A percentile compares a stretch with the other conserved stretches of the same genome.
Evolutionary conservation across 2,797 vertebrate genomes (phyloP).

Genomic region (Enteromius treurensis): DNA sequence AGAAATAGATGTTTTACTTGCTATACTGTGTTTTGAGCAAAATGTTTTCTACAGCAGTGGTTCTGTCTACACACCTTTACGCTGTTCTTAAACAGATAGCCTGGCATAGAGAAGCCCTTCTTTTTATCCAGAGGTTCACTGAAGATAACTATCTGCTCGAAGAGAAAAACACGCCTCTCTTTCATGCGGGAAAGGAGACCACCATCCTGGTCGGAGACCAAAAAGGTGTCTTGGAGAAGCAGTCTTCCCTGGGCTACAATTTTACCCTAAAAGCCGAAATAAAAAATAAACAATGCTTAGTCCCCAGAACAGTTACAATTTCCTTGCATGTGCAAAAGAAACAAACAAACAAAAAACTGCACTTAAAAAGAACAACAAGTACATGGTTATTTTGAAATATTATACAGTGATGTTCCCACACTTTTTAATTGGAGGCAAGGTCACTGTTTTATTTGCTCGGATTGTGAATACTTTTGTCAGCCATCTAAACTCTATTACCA

Average conservation of each 20-base stretch:
- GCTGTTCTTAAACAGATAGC: constrained; percentile 97
- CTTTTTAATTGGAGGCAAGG: neutral
- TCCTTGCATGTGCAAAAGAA: neutral
- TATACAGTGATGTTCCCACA: neutral
- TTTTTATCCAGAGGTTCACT: constrained; percentile 98
- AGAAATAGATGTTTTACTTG: neutral
- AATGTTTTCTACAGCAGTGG: neutral
- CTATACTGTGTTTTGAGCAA: neutral
- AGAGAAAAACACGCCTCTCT: constrained; percentile 95
- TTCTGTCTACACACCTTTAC: constrained; percentile 84
- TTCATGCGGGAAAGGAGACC: constrained; percentile 94
- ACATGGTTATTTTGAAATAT: neutral
- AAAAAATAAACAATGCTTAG: constrained; percentile 33
- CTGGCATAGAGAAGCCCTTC: constrained; percentile 95
- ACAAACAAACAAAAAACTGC: neutral
- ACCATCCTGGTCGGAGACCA: constrained; percentile 93
- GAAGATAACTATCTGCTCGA: constrained; percentile 99
- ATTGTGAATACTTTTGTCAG: neutral
- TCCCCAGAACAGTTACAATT: neutral
- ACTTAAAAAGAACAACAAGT: neutral
- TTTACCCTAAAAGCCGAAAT: constrained; percentile 84
- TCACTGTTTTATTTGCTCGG: neutral
- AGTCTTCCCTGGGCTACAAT: constrained; percentile 97
- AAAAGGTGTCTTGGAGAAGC: constrained; percentile 94
- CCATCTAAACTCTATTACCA: neutral